Evolutionary conservation across 2,113 vertebrate species (phyloP), one percentile per base, ranked within the genome.

Genomic region (Columba janthina): DNA sequence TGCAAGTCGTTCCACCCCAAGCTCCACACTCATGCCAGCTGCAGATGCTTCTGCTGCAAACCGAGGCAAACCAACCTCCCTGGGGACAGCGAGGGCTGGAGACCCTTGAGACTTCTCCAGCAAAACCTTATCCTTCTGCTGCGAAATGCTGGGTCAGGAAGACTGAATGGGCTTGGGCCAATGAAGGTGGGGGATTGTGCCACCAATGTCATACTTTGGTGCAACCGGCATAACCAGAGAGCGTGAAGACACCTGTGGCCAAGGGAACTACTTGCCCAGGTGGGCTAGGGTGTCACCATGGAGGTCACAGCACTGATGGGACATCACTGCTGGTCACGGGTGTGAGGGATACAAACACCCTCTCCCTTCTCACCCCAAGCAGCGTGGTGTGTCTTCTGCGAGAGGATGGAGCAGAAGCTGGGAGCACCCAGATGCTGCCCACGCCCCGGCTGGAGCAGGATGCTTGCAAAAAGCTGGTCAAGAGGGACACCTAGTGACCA

Each of bases 401-500:
- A 22, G 56, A 3, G 0, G 15, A 10, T 5, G 38, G 15, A 58
- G 36, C 29, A 21, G 56, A 20, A 34, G 22, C 42, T 50, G 74
- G 38, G 32, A 80, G 58, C 54, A 9, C 5, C 32, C 54, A 16
- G 20, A 34, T 0, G 22, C 86, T 51, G 71, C 57, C 48, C 71
- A 50, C 48, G 4, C 14, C 10, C 15, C 1, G 4, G 19, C 38
- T 16, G 57, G 54, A 51, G 50, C n/a, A 8, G 51, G 28, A 53
- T 16, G 12, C 7, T 0, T 1, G 15, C 51, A 34, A 94, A 96
- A 77, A 40, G 32, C 48, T 57, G 80, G 88, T 66, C 50, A 42
- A 89, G 69, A 40, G 76, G 80, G 96, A 95, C 96, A 94, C n/a
- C 96, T 97, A 93, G 94, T 75, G 96, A 80, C 51, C 58, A 50